Evolutionary conservation across 2,888 invertebrate species (phyloP), one percentile per base, ranked within the genome.

Genomic region (Drosophila diplacantha): DNA sequence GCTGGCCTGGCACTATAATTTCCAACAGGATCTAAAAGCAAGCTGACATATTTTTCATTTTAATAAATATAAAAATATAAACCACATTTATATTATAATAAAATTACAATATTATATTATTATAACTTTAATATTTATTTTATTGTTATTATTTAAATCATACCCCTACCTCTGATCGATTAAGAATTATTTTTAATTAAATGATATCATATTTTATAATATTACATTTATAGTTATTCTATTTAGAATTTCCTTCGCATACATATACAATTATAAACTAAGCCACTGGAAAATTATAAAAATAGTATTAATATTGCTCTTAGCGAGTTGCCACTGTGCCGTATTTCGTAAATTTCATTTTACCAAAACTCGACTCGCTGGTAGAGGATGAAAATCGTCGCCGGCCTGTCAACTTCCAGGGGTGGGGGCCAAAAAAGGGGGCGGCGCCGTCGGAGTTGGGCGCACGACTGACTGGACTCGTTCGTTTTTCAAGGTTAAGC

Each of bases 401-500:
- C 80, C 82, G 80, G 73, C 76, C 59, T 68, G 65, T 67, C 68
- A 65, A 67, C 59, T 51, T 34, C 16, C 39, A 41, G n/a, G 41
- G 49, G 29, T 18, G 47, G 37, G 26, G 47, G 35, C 8, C 32
- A 5, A 18, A 32, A 14, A 32, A 24, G 24, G 35, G 46, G 38
- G 43, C 37, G 26, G 34, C 29, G 16, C 37, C 12, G 18, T 20
- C 6, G 38, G 22, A 38, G 35, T 50, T 73, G 72, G 71, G 73
- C 29, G 44, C 14, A 29, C 44, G 66, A 69, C 71, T 78, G 79
- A 71, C 85, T 83, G 85, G 85, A 86, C 84, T 85, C 84, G 80
- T 85, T 86, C 85, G 83, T 85, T 86, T 85, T 85, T 85, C 85
- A 85, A 85, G 85, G 85, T 85, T 85, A 85, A 85, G 73, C 60